These are phyloP conservation scores for Urophycis tenuis DNA, from an alignment of 2,797 vertebrate genomes.

Conservation along the genomic window DNA sequence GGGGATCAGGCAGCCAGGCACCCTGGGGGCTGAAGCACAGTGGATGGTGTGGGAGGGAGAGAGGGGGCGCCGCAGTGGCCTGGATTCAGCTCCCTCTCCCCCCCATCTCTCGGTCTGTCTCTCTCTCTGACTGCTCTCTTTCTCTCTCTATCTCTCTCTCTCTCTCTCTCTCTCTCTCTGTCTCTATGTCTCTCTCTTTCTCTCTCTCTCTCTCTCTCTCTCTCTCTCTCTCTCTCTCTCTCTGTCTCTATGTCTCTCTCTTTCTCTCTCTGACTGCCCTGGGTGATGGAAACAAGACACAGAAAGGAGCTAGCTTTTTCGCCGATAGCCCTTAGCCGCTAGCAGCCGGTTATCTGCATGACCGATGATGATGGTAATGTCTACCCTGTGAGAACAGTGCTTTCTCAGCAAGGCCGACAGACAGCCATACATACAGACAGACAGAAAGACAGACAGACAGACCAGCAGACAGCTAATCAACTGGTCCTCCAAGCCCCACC, in stretches of 20 bases:
- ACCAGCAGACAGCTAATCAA: background rate
- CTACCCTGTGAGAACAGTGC: background rate
- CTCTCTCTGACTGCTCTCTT: background rate
- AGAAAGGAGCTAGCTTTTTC: no score
- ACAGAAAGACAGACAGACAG: background rate
- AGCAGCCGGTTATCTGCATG: background rate
- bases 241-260: background rate
- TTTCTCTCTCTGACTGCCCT: background rate
- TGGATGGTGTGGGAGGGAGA: slow-evolving; percentile 3
- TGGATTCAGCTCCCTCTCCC: background rate
- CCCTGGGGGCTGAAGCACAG: background rate
- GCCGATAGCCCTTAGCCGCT: background rate
- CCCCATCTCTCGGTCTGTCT: background rate
- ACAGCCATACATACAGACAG: background rate
- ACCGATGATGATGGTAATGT: background rate
- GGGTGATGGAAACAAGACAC: background rate
- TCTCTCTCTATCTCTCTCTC: no score
- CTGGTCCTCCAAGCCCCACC: background rate
- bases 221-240: no score
- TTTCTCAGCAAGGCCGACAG: background rate
- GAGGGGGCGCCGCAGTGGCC: slow-evolving; percentile 1
- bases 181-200: background rate
- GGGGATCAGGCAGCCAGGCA: slow-evolving; percentile 1
- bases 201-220: background rate
- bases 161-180: no score